A percentile compares a stretch with the other conserved stretches of the same genome.
Conservation (phyloP, 2,113 vertebrate genomes). For the Gallinago jamesoni region DNA sequence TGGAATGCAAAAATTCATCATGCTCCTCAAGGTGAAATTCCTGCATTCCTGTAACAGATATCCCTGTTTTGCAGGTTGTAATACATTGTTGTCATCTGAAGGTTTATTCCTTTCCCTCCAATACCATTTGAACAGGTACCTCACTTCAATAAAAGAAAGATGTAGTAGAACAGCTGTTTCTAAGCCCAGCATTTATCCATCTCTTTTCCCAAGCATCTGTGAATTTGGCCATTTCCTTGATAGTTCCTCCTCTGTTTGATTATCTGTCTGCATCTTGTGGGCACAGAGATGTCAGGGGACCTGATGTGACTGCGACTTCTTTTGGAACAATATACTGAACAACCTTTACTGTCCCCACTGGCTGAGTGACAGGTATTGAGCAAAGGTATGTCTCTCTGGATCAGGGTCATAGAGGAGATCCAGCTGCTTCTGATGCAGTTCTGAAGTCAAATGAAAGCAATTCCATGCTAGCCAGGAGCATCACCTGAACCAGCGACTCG, state of each 20-base stretch:
- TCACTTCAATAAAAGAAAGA: neutral
- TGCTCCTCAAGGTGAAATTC: neutral
- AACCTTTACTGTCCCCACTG: neutral
- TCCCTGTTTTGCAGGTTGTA: neutral
- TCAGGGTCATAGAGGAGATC: neutral
- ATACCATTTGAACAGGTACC: neutral
- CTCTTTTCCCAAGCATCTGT: neutral
- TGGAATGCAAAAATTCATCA: neutral
- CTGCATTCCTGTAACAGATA: neutral
- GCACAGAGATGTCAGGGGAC: neutral
- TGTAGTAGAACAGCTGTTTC: neutral
- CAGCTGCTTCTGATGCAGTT: neutral
- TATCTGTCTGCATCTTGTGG: neutral
- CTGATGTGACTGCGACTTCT: neutral
- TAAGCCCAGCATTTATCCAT: neutral
- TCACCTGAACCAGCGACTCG: neutral
- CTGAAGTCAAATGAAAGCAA: slow-evolving; percentile 17
- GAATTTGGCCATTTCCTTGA: neutral
- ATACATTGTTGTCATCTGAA: neutral
- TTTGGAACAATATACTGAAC: neutral
- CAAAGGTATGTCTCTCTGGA: neutral
- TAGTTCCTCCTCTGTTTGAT: neutral
- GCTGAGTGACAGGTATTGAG: neutral
- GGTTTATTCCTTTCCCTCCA: neutral
- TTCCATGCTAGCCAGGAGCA: neutral